Evolutionary conservation across 2,113 vertebrate genomes (phyloP).

Genomic region (Lipotes vexillifer): DNA sequence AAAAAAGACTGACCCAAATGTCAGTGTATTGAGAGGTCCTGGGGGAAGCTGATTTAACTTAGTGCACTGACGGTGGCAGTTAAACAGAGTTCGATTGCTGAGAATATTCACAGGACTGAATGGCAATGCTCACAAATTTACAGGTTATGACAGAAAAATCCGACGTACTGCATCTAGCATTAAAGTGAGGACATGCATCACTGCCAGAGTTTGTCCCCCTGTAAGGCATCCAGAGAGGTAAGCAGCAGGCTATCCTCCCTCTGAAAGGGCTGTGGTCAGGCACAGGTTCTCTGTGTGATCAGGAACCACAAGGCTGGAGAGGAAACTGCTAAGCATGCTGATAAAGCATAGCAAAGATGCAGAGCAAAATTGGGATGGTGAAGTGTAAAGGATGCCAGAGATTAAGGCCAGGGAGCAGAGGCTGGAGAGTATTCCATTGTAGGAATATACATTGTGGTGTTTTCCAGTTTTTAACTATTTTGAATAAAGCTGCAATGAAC

Average conservation of each 20-base stretch:
- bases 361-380: background rate
- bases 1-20: background rate
- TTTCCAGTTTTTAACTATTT: background rate
- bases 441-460: background rate
- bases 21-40: background rate
- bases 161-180: background rate
- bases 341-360: background rate
- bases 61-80: background rate
- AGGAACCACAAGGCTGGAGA: background rate
- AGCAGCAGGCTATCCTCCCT: background rate
- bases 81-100: background rate
- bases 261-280: background rate
- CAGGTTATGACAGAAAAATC: background rate
- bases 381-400: background rate
- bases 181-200: background rate
- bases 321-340: background rate
- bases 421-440: background rate
- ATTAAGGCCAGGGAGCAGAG: background rate
- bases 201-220: background rate
- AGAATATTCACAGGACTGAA: background rate
- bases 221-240: background rate
- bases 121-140: background rate
- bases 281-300: background rate
- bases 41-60: background rate
- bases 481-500: background rate